A percentile compares a stretch with the other conserved stretches of the same genome.
phyloP scores from a whole-genome alignment of 2,888 invertebrate genomes.

The Allygus modestus region DNA sequence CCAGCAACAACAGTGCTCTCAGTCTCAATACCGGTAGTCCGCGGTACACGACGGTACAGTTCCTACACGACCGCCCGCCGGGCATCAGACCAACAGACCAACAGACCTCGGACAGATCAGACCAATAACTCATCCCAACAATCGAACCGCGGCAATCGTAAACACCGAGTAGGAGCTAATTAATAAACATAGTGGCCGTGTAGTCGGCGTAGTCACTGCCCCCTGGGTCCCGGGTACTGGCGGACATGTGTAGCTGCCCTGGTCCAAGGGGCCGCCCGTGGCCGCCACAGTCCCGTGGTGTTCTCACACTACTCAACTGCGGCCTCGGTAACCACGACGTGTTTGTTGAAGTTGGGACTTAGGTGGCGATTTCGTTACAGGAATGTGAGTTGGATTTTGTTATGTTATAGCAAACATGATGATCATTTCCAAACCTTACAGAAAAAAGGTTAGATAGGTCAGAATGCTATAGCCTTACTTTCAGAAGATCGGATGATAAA shows the following conservation, averaged over 20 bases:
- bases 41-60: not conserved
- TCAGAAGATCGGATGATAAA: too few relatives aligned
- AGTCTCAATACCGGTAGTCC: too few relatives aligned
- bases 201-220: not conserved
- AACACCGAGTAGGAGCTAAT: not conserved
- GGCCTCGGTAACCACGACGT: too few relatives aligned
- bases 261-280: not conserved
- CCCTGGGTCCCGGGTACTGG: not conserved
- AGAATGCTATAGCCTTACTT: too few relatives aligned
- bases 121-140: conserved; percentile 13
- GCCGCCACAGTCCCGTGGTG: not conserved
- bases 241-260: not conserved
- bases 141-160: conserved; percentile 7
- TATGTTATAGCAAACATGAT: too few relatives aligned
- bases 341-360: too few relatives aligned
- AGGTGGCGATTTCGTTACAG: too few relatives aligned
- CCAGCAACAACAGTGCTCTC: too few relatives aligned
- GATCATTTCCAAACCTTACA: too few relatives aligned
- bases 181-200: conserved; percentile 28
- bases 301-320: not conserved
- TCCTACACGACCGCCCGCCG: not conserved
- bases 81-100: not conserved
- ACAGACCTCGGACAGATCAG: too few relatives aligned
- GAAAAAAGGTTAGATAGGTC: too few relatives aligned
- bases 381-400: too few relatives aligned